Evolutionary conservation across 2,888 invertebrate species (phyloP), one percentile per base, ranked within the genome.

Genomic region (Buathra laborator): DNA sequence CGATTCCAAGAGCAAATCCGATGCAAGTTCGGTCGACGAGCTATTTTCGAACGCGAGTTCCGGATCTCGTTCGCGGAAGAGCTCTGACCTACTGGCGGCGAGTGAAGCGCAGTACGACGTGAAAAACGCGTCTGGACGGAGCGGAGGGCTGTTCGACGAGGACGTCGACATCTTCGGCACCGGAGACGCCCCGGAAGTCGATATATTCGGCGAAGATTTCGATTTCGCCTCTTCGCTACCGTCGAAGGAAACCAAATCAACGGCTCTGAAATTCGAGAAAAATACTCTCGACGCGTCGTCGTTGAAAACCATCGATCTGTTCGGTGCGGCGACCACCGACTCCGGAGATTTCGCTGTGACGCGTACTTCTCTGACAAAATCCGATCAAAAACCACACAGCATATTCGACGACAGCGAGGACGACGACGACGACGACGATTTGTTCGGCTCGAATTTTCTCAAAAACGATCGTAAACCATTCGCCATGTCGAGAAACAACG

Each of bases 41-140:
- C 87, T 94, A 46, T 94, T 94, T 85, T 90, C 91, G 16, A 88
- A 89, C 79, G 88, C 90, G n/a, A 92, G 91, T 66, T 92, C 92
- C 4, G 91, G 90, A 66, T 90, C 92, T 7, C 88, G 90, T 44
- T 91, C 92, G 2, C 90, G 90, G 53, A 92, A 90, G 85, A 92
- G 92, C 68, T 89, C 89, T 29, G 92, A 92, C 82, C 87, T 90
- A 66, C 85, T 89, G 19, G 77, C 86, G 29, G 64, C 86, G 4
- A 70, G 75, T 1, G 82, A 71, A 66, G 72, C 90, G 19, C 90
- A 89, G 62, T 85, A 83, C 51, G 76, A 81, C 37, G 86, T 84
- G 9, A 90, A 89, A 37, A 77, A 83, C 14, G 89, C 90, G 67
- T 44, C 74, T 12, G 79, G 62, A 12, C 70, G 70, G 48, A 89